Base-by-base conservation (phyloP, 53 echinoderm and acorn worm species). In the Paelopatides confundens region DNA sequence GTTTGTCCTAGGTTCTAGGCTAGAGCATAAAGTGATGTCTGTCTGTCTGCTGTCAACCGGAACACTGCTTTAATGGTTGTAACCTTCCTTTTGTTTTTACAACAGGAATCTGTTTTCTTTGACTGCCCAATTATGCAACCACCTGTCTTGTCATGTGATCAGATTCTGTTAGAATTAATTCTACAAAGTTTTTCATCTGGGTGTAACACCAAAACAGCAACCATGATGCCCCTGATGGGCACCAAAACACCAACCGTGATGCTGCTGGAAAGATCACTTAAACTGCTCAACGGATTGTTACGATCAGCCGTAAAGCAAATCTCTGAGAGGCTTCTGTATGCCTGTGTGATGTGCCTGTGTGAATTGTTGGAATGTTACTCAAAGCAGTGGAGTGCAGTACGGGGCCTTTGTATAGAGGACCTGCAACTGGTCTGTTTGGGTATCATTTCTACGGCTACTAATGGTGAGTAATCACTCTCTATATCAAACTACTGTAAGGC, bases 311-410 rank as follows among this genome's bases (percentile, higher is more conserved):
- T 46, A 74, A 39, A 26, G 46, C 28, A 17, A 21, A 74, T 74
- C 74, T 26, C 47, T 26, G 5, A 7, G 15, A 18, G 24, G 28
- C 27, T 74, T 23, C 28, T 74, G 27, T 74, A n/a, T 27, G 24
- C 74, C 35, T 14, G n/a, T 13, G 4, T 74, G 40, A 26, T 74
- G 39, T 74, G 74, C 39, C 47, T 74, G 24, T 74, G 74, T 74
- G 39, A 74, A 35, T 46, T 74, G 31, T 35, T 74, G 27, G 74
- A 74, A 7, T 18, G 21, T 58, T 18, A 58, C 24, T 58, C 58
- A 6, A 58, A 58, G 24, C 58, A 58, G 58, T 58, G 58, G 58
- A 58, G 58, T 21, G n/a, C 6, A 21, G 58, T 58, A 6, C 15
- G n/a, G 58, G 58, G 21, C 17, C 58, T 58, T 21, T 58, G 58